Evolutionary conservation across 1,140 invertebrate species (phyloP).

Genomic region (Drosophila sechellia): DNA sequence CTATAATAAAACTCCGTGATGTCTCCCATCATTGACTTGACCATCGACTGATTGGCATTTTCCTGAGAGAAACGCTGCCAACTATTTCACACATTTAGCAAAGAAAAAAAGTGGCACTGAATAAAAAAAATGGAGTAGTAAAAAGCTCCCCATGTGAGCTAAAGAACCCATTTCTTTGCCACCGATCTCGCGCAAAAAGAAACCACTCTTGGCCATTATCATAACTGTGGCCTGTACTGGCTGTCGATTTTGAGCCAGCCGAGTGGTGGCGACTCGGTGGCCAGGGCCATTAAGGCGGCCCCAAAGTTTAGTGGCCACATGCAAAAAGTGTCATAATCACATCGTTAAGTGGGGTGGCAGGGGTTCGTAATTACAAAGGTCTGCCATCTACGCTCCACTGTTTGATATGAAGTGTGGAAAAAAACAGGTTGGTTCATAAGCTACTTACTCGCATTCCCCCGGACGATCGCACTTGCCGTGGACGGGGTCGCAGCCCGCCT

Average conservation of each 20-base stretch:
- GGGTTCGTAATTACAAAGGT: conserved; percentile 52
- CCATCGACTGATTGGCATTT: conserved; percentile 8
- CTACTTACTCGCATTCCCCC: conserved; percentile 94
- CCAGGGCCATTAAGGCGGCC: conserved; percentile 64
- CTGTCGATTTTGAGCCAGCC: conserved; percentile 10
- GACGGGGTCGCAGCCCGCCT: conserved; percentile 93
- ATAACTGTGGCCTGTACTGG: conserved; percentile 58
- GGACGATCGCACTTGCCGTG: conserved; percentile 95
- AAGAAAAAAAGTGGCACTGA: not conserved
- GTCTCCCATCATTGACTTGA: not conserved
- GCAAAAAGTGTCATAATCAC: conserved; percentile 81
- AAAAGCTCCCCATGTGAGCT: conserved; percentile 24
- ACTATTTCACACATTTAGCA: conserved; percentile 67
- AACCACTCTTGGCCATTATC: conserved; percentile 66
- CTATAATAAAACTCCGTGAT: conserved; percentile 1
- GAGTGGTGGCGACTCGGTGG: conserved; percentile 14
- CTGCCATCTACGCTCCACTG: too few relatives aligned
- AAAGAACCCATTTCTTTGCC: conserved; percentile 54
- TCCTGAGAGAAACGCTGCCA: conserved; percentile 46
- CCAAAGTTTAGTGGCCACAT: conserved; percentile 52
- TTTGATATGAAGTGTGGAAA: not conserved
- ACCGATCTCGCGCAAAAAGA: conserved; percentile 41
- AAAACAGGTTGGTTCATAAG: not conserved
- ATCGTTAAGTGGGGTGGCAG: conserved; percentile 55
- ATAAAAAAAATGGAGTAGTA: conserved; percentile 15